Evolutionary conservation across 2,797 vertebrate species (phyloP).

Genomic region (Acrossocheilus wenchowensis): DNA sequence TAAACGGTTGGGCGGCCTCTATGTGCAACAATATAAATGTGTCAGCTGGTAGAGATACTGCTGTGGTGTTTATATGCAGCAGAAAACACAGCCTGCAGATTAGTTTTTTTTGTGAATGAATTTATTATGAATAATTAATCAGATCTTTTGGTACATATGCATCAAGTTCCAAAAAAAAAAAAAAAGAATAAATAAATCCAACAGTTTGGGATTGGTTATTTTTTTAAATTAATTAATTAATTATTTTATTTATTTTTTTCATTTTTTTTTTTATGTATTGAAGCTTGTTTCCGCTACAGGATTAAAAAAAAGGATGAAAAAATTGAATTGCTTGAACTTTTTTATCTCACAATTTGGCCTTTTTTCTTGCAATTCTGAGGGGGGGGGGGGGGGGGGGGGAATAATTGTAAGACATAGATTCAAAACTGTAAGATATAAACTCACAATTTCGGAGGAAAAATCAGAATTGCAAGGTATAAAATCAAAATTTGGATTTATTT

Average conservation of each 20-base stretch:
- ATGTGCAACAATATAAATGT: neutral
- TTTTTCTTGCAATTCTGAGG: too few species aligned
- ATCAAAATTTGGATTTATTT: too few species aligned
- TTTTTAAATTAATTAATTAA: too few species aligned
- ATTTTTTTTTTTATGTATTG: neutral
- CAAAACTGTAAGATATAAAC: too few species aligned
- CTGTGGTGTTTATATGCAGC: neutral
- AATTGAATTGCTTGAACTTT: neutral
- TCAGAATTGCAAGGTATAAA: too few species aligned
- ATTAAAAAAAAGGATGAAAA: neutral
- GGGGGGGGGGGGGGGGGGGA: too few species aligned
- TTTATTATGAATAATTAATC: neutral
- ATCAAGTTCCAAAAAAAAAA: neutral
- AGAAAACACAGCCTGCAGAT: neutral
- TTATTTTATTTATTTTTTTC: too few species aligned
- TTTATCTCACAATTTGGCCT: neutral
- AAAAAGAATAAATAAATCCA: neutral
- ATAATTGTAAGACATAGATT: too few species aligned
- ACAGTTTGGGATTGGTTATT: too few species aligned
- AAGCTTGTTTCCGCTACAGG: neutral
- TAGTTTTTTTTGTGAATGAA: neutral
- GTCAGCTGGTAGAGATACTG: neutral
- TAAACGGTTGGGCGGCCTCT: constrained; percentile 11
- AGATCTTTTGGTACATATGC: neutral
- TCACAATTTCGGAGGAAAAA: too few species aligned